Base-by-base conservation (phyloP, 2,113 vertebrate species). In the Neotoma lepida region DNA sequence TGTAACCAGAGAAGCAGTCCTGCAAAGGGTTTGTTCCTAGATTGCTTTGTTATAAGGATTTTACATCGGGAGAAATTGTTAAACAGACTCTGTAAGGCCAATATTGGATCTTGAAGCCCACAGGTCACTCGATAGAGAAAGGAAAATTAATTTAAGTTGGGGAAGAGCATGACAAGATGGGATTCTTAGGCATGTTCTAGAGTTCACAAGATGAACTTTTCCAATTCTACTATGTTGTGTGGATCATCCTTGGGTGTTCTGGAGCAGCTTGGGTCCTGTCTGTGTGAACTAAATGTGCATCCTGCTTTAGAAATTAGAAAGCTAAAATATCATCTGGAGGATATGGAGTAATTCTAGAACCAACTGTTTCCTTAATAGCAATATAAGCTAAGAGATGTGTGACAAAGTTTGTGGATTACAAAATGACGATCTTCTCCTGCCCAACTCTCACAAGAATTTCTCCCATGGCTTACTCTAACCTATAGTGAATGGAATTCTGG, bases 401-500 rank as follows among this genome's bases (percentile, higher is more conserved):
- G 39, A 82, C 6, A 61, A 41, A 41, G 15, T 81, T 41, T 89
- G 26, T 33, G 9, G 91, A 30, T 39, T 90, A 74, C 41, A 49
- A 85, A 73, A 86, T 61, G 33, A 41, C 2, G 1, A 30, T 82
- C 85, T 26, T 51, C 58, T 33, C 51, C 61, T 91, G 51, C 8
- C 46, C 86, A 84, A 86, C 20, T 91, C 49, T n/a, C 33, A 63
- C 22, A 54, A 61, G 44, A 91, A 81, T 81, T 64, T 89, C 49
- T 82, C 9, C 49, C 41, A 9, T 91, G 56, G 15, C 28, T 61
- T 26, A 28, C 3, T 54, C 6, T 81, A 58, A 78, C 18, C 28
- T 73, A 84, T 2, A 73, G 82, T 41, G 93, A 93, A 70, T 17
- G 71, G 49, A 91, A 88, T 63, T 80, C 22, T 90, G 26, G 77